Conservation (phyloP, 2,888 invertebrate genomes). For the Hyles lineata region DNA sequence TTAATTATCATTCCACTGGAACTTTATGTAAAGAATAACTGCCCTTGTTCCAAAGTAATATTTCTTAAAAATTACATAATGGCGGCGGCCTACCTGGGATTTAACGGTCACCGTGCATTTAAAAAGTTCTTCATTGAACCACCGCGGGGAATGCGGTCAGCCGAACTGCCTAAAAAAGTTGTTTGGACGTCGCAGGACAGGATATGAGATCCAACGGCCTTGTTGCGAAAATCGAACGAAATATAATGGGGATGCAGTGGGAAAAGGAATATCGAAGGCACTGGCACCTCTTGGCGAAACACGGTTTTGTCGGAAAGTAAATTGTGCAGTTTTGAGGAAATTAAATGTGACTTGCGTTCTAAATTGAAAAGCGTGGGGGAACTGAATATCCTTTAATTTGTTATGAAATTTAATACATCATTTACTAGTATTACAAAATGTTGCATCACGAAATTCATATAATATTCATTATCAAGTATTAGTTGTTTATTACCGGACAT, state of each 20-base stretch:
- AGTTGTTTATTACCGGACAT: too few relatives aligned
- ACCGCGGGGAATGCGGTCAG: slow-evolving; percentile 14
- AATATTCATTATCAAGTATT: too few relatives aligned
- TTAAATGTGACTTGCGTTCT: neutral
- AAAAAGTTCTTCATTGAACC: slow-evolving; percentile 19
- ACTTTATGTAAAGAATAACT: neutral
- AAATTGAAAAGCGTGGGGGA: neutral
- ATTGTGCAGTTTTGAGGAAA: neutral
- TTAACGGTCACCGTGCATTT: slow-evolving; percentile 16
- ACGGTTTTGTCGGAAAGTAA: neutral
- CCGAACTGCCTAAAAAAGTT: slow-evolving; percentile 20
- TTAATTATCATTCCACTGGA: neutral
- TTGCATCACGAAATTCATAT: too few relatives aligned
- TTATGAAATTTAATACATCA: too few relatives aligned
- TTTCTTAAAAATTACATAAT: neutral
- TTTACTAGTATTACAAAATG: too few relatives aligned
- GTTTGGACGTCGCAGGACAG: neutral
- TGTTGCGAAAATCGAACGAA: slow-evolving; percentile 8
- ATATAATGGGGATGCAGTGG: neutral
- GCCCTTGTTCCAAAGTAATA: neutral
- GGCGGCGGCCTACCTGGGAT: slow-evolving; percentile 6
- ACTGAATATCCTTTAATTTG: neutral
- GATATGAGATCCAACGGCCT: slow-evolving; percentile 14
- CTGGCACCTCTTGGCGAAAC: neutral
- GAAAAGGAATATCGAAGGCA: neutral